Percentiles rank a stretch among this genome's conserved stretches.
phyloP scores from a whole-genome alignment of 2,113 vertebrate species.

The Ceuthmochares aereus region DNA sequence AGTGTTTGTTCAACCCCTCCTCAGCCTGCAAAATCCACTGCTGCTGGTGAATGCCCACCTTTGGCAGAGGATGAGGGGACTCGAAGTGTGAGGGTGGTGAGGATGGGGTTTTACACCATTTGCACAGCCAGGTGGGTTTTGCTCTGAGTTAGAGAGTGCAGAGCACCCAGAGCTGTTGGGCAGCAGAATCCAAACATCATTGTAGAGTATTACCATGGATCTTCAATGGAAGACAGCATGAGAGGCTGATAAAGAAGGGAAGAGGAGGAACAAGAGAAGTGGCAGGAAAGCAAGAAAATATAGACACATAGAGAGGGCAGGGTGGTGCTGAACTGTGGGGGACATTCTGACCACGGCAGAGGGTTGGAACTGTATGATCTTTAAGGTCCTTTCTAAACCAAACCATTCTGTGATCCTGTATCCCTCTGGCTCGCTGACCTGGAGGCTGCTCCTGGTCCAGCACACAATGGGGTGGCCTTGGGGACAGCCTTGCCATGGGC shows the following conservation, averaged over 20 bases:
- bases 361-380: too few species aligned
- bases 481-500: background rate
- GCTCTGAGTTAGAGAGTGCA: background rate
- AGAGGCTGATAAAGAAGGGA: background rate
- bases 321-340: accelerated
- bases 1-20: background rate
- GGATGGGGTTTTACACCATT: background rate
- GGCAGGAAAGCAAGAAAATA: background rate
- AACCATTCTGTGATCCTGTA: background rate
- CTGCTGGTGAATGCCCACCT: background rate
- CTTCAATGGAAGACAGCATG: background rate
- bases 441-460: background rate
- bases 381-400: too few species aligned
- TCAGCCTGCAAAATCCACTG: background rate
- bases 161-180: background rate
- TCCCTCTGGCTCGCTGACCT: background rate
- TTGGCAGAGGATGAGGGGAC: accelerated
- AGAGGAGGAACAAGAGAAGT: background rate
- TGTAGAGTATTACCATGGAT: background rate
- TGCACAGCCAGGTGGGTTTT: background rate
- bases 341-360: too few species aligned
- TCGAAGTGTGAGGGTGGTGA: accelerated
- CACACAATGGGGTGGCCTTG: background rate
- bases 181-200: background rate
- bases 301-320: background rate